These are phyloP conservation scores for Gorsachius goisagi DNA, from an alignment of 2,113 vertebrate species.

Conservation along the genomic window DNA sequence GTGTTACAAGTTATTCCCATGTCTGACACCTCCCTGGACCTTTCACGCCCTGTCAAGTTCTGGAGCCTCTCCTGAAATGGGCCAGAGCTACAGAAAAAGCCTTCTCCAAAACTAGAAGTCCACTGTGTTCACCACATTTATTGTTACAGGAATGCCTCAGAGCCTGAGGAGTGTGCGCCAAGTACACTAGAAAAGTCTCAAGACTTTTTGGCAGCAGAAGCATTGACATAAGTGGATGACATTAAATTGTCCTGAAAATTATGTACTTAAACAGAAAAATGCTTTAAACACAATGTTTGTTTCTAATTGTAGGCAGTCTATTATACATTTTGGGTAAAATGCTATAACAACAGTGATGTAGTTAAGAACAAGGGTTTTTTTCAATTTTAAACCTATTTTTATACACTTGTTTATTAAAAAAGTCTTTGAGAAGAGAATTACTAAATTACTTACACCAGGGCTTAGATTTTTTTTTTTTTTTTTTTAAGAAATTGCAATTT, in stretches of 20 bases:
- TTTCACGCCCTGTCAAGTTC: background rate
- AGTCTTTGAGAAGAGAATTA: background rate
- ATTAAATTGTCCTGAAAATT: background rate
- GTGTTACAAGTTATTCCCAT: background rate
- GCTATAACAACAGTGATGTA: background rate
- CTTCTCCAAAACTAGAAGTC: background rate
- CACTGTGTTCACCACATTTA: background rate
- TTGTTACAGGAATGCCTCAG: background rate
- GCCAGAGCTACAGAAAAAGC: background rate
- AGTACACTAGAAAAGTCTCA: background rate
- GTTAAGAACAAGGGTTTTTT: background rate
- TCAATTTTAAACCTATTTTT: background rate
- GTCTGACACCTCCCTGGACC: background rate
- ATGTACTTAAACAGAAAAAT: background rate
- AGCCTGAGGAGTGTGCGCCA: background rate
- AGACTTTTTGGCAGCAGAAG: background rate
- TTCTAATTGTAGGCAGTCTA: background rate
- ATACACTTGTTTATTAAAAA: background rate
- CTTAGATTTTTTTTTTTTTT: background rate
- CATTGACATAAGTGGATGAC: background rate
- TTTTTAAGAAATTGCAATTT: background rate
- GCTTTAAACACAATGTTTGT: no score
- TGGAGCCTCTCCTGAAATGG: background rate
- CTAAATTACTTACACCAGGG: background rate
- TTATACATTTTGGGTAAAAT: background rate